phyloP scores from a whole-genome alignment of 2,888 invertebrate species.

The Tipula helvola region DNA sequence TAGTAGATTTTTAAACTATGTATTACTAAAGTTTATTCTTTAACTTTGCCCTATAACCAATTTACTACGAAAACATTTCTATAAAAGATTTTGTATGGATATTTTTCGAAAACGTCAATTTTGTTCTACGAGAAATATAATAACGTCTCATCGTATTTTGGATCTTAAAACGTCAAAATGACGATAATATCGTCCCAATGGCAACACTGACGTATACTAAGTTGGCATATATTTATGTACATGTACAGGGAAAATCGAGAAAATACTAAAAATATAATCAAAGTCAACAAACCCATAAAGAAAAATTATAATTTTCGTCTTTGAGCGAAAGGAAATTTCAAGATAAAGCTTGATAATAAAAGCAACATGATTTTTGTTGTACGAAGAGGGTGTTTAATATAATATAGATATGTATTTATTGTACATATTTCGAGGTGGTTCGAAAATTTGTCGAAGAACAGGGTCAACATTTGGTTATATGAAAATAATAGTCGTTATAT shows the following conservation, averaged over 20 bases:
- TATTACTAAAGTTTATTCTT: too few relatives aligned
- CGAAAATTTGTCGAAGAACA: not conserved
- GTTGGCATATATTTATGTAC: not conserved
- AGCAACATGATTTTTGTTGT: not conserved
- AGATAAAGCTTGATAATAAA: not conserved
- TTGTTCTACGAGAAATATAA: too few relatives aligned
- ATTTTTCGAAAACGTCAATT: too few relatives aligned
- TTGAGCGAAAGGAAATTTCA: not conserved
- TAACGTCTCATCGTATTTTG: too few relatives aligned
- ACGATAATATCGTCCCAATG: too few relatives aligned
- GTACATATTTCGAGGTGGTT: not conserved
- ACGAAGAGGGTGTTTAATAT: not conserved
- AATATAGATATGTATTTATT: too few relatives aligned
- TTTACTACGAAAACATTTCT: too few relatives aligned
- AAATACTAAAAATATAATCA: not conserved
- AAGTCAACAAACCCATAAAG: conserved; percentile 4
- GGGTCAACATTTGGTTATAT: not conserved
- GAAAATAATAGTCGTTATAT: not conserved
- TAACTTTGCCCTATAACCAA: too few relatives aligned
- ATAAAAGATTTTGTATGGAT: too few relatives aligned
- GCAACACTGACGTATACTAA: not conserved
- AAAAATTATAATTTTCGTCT: not conserved
- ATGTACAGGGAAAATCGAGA: not conserved
- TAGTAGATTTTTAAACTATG: too few relatives aligned
- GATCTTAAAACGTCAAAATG: too few relatives aligned